Conservation (phyloP, 1,140 invertebrate species). For the Leptopilina boulardi region DNA sequence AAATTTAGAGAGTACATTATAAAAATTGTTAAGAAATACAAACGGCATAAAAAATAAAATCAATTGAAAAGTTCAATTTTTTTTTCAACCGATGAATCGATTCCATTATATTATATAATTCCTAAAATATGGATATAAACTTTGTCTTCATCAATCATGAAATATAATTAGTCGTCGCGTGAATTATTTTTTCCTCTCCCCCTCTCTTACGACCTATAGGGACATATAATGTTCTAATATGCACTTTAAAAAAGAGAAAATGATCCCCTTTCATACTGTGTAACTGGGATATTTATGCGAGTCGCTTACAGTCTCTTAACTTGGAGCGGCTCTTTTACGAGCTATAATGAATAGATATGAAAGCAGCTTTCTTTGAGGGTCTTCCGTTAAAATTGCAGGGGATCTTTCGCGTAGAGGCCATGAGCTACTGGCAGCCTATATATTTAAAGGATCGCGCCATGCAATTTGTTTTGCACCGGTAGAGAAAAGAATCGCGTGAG, state of each 20-base stretch:
- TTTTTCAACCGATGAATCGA: no score
- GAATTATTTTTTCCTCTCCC: no score
- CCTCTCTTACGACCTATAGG: background rate
- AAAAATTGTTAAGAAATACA: no score
- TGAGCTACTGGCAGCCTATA: conserved; percentile 24
- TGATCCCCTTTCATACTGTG: conserved; percentile 29
- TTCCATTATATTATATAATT: no score
- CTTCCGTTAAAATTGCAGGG: conserved; percentile 33
- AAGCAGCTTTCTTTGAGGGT: conserved; percentile 30
- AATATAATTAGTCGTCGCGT: background rate
- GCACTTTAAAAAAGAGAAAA: conserved; percentile 23
- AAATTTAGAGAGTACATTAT: no score
- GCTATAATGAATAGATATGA: conserved; percentile 31
- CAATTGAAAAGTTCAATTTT: no score
- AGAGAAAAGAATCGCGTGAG: conserved; percentile 31
- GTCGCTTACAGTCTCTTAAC: conserved; percentile 31
- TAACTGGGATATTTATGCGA: conserved; percentile 33
- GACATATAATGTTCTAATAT: conserved; percentile 25
- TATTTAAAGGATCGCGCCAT: conserved; percentile 30
- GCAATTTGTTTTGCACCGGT: conserved; percentile 21
- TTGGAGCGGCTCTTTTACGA: conserved; percentile 31
- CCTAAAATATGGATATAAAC: background rate
- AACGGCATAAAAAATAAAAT: no score
- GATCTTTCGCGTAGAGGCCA: conserved; percentile 32
- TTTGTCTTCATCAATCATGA: background rate